A percentile compares a stretch with the other conserved stretches of the same genome.
Evolutionary conservation across 2,888 invertebrate genomes (phyloP).

Genomic region (Polydrusus cervinus): DNA sequence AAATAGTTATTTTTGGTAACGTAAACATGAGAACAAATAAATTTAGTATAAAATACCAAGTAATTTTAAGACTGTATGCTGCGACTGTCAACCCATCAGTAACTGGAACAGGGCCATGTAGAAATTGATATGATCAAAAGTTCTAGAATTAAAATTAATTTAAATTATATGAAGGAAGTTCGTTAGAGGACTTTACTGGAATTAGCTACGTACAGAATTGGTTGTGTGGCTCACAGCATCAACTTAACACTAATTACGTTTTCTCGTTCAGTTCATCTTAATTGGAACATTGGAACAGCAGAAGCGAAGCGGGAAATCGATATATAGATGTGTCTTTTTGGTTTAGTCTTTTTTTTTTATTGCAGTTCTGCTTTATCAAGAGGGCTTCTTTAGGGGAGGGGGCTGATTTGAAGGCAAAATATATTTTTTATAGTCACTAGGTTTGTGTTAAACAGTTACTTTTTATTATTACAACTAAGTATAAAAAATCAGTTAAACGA

Average conservation of each 20-base stretch:
- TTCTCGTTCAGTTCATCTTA: background rate
- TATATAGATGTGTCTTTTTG: background rate
- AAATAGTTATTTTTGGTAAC: too few relatives aligned
- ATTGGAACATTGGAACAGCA: slow-evolving; percentile 13
- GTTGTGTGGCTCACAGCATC: slow-evolving; percentile 9
- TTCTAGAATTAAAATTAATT: slow-evolving; percentile 1
- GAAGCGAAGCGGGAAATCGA: slow-evolving; percentile 6
- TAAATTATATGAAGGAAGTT: slow-evolving; percentile 9
- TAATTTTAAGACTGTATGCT: too few relatives aligned
- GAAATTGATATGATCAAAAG: background rate
- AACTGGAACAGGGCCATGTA: background rate
- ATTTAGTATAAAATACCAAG: too few relatives aligned
- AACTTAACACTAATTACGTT: slow-evolving; percentile 15
- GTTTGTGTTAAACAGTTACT: too few relatives aligned
- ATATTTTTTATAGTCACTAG: too few relatives aligned
- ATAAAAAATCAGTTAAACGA: too few relatives aligned
- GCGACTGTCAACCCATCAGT: too few relatives aligned
- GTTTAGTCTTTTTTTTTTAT: background rate
- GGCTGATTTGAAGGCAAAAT: too few relatives aligned
- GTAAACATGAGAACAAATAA: too few relatives aligned
- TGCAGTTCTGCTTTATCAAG: background rate
- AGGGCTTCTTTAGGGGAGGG: too few relatives aligned
- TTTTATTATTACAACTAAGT: too few relatives aligned
- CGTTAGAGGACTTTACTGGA: slow-evolving; percentile 9
- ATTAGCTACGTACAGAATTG: slow-evolving; percentile 6